Evolutionary conservation across 2,797 vertebrate genomes (phyloP), one percentile per base, ranked within the genome.

Genomic region (Pseudomugil gertrudae): DNA sequence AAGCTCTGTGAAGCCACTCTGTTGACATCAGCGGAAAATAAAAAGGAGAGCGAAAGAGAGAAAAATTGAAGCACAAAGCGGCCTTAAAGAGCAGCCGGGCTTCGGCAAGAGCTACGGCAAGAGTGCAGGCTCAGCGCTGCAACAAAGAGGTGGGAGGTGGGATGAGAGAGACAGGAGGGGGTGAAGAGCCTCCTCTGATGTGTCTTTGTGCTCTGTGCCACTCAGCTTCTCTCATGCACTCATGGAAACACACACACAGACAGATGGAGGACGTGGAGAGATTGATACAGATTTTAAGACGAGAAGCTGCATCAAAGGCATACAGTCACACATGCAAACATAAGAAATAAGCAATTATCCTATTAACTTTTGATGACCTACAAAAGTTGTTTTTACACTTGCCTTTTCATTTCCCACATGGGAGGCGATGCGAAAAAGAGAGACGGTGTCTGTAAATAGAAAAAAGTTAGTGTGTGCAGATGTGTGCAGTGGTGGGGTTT

Each of bases 21-120:
- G 92, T 94, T 92, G 91, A 93, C 94, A 93, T 94, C 93, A 94
- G 92, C 91, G 83, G 26, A 89, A 93, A 90, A 86, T 81, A 69
- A 73, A 73, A 79, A 8, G 71, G 50, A 57, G 45, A 75, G 54
- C 57, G 50, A 77, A 63, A 60, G 23, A 74, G 63, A 61, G 65
- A 76, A 82, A 84, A 84, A 89, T 79, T 66, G 71, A 88, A 86
- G 85, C 87, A 90, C 74, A 80, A 87, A 85, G 79, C 77, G 87
- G 88, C 86, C 91, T 87, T 88, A 90, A 90, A 90, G 90, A 90
- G 84, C 83, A 86, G 73, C 86, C 81, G 84, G 89, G 87, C 86
- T 84, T 82, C 76, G 38, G 80, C 70, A 38, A 63, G 63, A 90
- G 69, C 78, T 77, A 76, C 84, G 65, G 84, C 80, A 85, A 80